phyloP scores from a whole-genome alignment of 2,888 invertebrate species.

The Dendrolimus pini region DNA sequence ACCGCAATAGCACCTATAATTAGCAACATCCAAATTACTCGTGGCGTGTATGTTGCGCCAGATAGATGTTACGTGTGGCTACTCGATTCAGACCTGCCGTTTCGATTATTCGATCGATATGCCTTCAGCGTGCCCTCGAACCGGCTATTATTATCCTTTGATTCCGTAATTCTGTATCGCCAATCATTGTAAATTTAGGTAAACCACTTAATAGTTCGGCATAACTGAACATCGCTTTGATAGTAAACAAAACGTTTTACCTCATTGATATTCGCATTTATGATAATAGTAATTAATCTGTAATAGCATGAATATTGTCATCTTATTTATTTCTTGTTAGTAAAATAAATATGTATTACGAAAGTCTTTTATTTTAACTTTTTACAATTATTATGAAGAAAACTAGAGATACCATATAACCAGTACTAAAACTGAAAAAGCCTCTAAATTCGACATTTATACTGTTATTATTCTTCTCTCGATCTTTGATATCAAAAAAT shows the following conservation, averaged over 20 bases:
- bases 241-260: background rate
- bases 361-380: too few species aligned
- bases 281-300: background rate
- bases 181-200: background rate
- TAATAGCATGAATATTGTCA: too few species aligned
- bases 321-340: too few species aligned
- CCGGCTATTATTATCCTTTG: slow-evolving; percentile 21
- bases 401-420: too few species aligned
- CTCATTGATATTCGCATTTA: background rate
- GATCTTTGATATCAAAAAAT: too few species aligned
- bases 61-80: slow-evolving; percentile 59
- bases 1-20: slow-evolving; percentile 77
- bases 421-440: too few species aligned
- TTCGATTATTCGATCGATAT: slow-evolving; percentile 42
- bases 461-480: too few species aligned
- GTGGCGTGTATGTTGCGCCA: slow-evolving; percentile 59
- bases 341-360: too few species aligned
- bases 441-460: too few species aligned
- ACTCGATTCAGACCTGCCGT: slow-evolving; percentile 41
- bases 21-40: slow-evolving; percentile 72
- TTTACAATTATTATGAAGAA: too few species aligned
- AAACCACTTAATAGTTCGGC: background rate
- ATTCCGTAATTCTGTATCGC: slow-evolving; percentile 6
- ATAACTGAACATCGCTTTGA: background rate
- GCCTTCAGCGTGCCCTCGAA: slow-evolving; percentile 9